Evolutionary conservation across 2,888 invertebrate species (phyloP), one percentile per base, ranked within the genome.

Genomic region (Coelinius sp.): DNA sequence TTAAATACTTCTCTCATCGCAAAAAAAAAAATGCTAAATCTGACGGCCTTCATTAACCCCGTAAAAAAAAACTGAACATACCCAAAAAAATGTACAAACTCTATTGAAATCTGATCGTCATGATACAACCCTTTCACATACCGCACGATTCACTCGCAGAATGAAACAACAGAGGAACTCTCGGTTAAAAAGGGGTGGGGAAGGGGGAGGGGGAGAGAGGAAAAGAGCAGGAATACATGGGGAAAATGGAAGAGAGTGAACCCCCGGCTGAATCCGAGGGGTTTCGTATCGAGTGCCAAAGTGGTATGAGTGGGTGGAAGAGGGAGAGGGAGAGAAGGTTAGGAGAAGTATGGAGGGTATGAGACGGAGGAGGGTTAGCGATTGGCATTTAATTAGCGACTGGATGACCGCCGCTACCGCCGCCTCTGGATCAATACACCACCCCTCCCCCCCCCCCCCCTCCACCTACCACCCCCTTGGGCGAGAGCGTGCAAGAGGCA

Each of bases 331-430:
- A 56, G 35, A 41, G 27, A 46, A 25, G 62, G 62, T 73, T 73
- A 71, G 73, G 75, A 75, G 73, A 69, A 72, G 70, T 71, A 63
- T 25, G 63, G 59, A 44, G 66, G 63, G 53, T 6, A 66, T 69
- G 78, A 71, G 76, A 66, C 67, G 76, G 75, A 79, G 81, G 83
- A 82, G 84, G 86, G 83, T 82, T 79, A 84, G 85, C 87, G 86
- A 87, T 87, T 87, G 87, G 87, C 87, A 87, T 87, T 87, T 87
- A 87, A 87, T 86, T 87, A 87, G 86, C 86, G 86, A 85, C 85
- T 82, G 86, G 86, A 86, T 86, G 87, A 86, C 87, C 87, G 85
- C 84, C 20, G 27, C 59, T 59, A 59, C 59, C 81, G 82, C 86
- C 86, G 85, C 86, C 86, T 86, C 86, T 83, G 86, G 87, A 87